phyloP scores from a whole-genome alignment of 2,797 vertebrate genomes.

The Rhynchotus rufescens region DNA sequence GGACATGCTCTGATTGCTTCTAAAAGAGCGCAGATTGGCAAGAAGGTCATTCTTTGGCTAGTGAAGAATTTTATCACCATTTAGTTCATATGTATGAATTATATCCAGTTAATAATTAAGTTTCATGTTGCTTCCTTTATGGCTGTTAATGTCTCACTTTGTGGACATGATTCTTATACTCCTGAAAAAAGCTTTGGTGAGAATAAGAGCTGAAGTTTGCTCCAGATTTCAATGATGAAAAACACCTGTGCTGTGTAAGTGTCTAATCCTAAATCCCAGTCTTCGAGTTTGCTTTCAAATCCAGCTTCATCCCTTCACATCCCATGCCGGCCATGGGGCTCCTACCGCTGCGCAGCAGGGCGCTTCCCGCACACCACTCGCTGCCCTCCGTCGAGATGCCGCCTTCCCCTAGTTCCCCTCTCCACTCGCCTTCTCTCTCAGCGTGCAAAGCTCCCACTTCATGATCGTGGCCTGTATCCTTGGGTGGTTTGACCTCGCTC shows the following conservation, averaged over 20 bases:
- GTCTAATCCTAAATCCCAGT: neutral
- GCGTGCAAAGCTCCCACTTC: neutral
- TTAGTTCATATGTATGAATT: neutral
- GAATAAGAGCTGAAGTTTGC: neutral
- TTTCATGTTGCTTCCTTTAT: neutral
- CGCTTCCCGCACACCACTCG: neutral
- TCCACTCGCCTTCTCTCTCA: neutral
- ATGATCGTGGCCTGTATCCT: neutral
- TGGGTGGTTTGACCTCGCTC: neutral
- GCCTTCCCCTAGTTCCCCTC: neutral
- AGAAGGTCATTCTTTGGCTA: neutral
- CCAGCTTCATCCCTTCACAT: neutral
- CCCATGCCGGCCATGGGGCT: neutral
- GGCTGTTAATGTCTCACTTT: neutral
- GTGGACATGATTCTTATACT: neutral
- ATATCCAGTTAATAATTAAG: neutral
- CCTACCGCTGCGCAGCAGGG: neutral
- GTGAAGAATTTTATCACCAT: neutral
- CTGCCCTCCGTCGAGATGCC: neutral
- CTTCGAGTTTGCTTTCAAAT: neutral
- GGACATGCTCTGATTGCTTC: neutral
- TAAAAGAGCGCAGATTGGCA: neutral
- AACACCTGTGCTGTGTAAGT: neutral
- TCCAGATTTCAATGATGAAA: neutral
- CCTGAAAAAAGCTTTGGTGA: neutral